These are phyloP conservation scores for Amblyopsis rosae DNA, from an alignment of 2,113 vertebrate genomes.

Conservation along the genomic window DNA sequence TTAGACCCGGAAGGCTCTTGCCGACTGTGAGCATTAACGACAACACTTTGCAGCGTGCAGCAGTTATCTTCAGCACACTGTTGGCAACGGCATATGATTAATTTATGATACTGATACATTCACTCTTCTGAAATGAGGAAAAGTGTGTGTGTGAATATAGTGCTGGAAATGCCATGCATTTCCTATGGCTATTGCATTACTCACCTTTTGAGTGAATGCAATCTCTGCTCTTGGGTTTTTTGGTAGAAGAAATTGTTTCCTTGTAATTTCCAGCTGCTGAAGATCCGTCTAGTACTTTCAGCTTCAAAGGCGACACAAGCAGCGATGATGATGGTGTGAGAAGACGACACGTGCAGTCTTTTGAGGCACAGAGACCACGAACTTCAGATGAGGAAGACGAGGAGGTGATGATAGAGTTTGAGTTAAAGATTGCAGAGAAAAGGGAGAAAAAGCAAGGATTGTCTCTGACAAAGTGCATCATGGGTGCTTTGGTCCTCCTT, in stretches of 20 bases:
- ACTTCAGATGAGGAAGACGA: slow-evolving; percentile 77
- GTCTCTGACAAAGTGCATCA: slow-evolving; percentile 79
- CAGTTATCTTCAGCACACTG: slow-evolving; percentile 41
- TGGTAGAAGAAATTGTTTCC: neutral
- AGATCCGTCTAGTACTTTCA: slow-evolving; percentile 42
- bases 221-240: too few relatives aligned
- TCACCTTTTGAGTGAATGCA: neutral
- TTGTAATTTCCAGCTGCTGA: neutral
- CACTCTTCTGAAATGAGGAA: slow-evolving; percentile 23
- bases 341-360: slow-evolving; percentile 53
- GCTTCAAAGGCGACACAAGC: slow-evolving; percentile 13
- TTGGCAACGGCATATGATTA: slow-evolving; percentile 48
- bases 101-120: slow-evolving; percentile 37
- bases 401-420: slow-evolving; percentile 62
- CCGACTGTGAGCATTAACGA: too few relatives aligned
- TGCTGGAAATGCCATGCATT: slow-evolving; percentile 44
- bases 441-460: slow-evolving; percentile 69
- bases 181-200: slow-evolving; percentile 3
- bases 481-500: slow-evolving; percentile 79
- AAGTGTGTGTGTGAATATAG: slow-evolving; percentile 57
- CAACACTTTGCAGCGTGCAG: too few relatives aligned
- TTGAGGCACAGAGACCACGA: slow-evolving; percentile 48
- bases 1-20: too few relatives aligned
- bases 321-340: slow-evolving; percentile 64
- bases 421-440: slow-evolving; percentile 63